phyloP scores from a whole-genome alignment of 2,797 vertebrate genomes.

The Falco columbarius region DNA sequence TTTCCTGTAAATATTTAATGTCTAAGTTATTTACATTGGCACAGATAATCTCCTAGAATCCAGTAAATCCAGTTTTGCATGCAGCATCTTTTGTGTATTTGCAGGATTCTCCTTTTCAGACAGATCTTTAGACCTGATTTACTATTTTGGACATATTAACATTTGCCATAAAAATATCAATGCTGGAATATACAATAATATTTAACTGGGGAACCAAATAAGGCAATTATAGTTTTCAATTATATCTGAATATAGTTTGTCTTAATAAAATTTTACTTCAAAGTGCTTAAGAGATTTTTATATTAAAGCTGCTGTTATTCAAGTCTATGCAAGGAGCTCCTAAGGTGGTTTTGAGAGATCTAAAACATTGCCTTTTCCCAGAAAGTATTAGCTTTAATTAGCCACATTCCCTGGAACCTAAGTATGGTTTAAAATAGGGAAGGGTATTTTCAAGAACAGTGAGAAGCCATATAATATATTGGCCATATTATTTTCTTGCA shows the following conservation, averaged over 20 bases:
- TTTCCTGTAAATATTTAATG: slow-evolving; percentile 15
- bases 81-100: background rate
- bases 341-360: background rate
- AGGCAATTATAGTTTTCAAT: background rate
- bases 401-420: background rate
- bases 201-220: background rate
- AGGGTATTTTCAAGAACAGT: background rate
- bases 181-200: background rate
- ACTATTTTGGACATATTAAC: background rate
- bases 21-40: background rate
- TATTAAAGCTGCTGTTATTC: background rate
- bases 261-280: background rate
- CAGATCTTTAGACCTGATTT: background rate
- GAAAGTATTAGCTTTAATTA: background rate
- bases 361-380: background rate
- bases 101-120: background rate
- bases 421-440: background rate
- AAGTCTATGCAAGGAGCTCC: background rate
- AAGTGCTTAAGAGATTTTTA: background rate
- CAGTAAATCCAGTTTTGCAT: background rate
- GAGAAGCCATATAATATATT: background rate
- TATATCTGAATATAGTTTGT: background rate
- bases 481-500: background rate
- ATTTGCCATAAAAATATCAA: background rate
- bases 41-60: background rate